A percentile compares a stretch with the other conserved stretches of the same genome.
Conservation (phyloP, 2,888 invertebrate genomes). For the Phymatocera aterrima region DNA sequence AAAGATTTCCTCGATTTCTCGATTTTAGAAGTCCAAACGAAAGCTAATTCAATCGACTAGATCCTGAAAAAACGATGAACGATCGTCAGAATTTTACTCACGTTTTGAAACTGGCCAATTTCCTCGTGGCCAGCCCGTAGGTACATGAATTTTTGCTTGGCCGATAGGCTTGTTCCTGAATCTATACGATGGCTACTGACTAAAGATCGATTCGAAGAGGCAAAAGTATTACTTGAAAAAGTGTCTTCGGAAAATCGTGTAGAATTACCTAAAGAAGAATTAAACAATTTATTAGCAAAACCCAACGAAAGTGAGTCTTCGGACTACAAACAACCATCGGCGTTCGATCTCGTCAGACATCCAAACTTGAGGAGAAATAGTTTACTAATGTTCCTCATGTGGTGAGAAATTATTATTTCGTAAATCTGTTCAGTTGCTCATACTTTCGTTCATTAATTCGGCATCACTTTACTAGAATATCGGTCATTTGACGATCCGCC, state of each 20-base stretch:
- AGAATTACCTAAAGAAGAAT: conserved; percentile 76
- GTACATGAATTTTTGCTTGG: background rate
- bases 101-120: too few species aligned
- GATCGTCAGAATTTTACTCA: too few species aligned
- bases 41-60: too few species aligned
- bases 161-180: conserved; percentile 81
- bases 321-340: conserved; percentile 73
- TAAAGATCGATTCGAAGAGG: conserved; percentile 80
- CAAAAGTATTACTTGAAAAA: conserved; percentile 79
- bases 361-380: conserved; percentile 81
- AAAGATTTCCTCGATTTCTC: too few species aligned
- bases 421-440: background rate
- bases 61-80: too few species aligned
- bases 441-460: background rate
- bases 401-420: too few species aligned
- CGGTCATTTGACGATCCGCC: background rate
- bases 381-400: conserved; percentile 84
- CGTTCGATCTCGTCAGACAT: conserved; percentile 80
- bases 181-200: conserved; percentile 84
- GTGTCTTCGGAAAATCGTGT: conserved; percentile 83
- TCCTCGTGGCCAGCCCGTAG: too few species aligned
- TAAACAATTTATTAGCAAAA: conserved; percentile 76
- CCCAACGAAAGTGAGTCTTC: conserved; percentile 72
- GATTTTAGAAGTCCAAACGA: too few species aligned
- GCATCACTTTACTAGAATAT: too few species aligned